These are phyloP conservation scores for Onychorhynchus coronatus DNA, from an alignment of 2,113 vertebrate genomes.

Conservation along the genomic window DNA sequence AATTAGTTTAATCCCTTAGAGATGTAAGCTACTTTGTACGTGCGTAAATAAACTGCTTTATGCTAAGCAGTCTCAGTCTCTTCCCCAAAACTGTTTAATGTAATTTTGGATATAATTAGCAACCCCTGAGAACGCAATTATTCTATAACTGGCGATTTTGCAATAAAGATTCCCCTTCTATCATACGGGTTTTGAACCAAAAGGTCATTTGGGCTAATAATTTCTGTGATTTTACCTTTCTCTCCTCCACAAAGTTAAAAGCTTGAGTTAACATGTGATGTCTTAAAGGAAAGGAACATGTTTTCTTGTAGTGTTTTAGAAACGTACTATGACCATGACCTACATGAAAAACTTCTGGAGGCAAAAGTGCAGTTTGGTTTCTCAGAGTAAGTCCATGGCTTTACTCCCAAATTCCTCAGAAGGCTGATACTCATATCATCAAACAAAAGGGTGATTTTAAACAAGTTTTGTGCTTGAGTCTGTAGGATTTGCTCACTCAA, in stretches of 20 bases:
- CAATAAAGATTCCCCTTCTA: neutral
- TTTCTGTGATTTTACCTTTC: neutral
- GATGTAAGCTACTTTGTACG: neutral
- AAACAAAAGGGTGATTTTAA: slow-evolving; percentile 15
- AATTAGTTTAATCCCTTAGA: slow-evolving; percentile 14
- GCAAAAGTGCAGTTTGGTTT: neutral
- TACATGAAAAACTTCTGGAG: neutral
- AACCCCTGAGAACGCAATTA: neutral
- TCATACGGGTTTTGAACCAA: neutral
- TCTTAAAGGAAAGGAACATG: neutral
- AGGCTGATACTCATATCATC: neutral
- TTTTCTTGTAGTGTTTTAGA: neutral
- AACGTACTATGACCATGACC: neutral
- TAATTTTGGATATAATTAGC: slow-evolving; percentile 22
- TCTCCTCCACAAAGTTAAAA: neutral
- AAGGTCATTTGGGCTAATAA: neutral
- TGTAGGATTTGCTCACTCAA: slow-evolving; percentile 4
- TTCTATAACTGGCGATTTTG: neutral
- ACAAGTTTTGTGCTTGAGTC: slow-evolving; percentile 15
- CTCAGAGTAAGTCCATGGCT: neutral
- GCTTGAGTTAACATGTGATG: neutral
- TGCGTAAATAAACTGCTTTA: slow-evolving; percentile 6
- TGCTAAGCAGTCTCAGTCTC: neutral
- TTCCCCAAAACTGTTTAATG: slow-evolving; percentile 8
- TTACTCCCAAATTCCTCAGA: neutral